Evolutionary conservation across 1,140 invertebrate species (phyloP).

Genomic region (Phenacoccus solenopsis): DNA sequence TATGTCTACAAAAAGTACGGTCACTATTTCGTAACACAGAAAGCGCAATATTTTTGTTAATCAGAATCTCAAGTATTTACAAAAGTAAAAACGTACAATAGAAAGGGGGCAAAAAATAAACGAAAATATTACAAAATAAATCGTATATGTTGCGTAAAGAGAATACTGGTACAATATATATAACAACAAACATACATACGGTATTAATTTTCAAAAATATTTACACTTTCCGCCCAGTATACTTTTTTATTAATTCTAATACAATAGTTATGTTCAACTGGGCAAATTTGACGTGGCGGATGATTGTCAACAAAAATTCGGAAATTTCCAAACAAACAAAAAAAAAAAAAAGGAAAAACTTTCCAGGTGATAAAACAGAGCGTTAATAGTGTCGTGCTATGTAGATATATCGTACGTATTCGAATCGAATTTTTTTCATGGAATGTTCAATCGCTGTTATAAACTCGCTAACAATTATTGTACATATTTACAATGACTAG

Average conservation of each 20-base stretch:
- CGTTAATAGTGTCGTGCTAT: too few species aligned
- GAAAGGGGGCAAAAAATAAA: neutral
- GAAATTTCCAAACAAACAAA: neutral
- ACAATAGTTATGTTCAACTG: too few species aligned
- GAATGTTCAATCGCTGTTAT: neutral
- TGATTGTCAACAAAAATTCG: neutral
- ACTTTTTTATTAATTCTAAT: too few species aligned
- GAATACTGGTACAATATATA: neutral
- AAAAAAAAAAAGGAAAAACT: too few species aligned
- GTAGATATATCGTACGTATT: too few species aligned
- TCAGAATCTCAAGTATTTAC: neutral
- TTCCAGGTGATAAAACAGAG: too few species aligned
- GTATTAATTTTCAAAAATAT: too few species aligned
- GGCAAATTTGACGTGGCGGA: neutral
- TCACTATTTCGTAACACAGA: neutral
- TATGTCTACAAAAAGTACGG: neutral
- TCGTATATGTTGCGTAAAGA: neutral
- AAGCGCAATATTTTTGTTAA: neutral
- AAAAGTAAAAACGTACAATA: neutral
- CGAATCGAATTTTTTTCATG: neutral
- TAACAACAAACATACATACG: too few species aligned
- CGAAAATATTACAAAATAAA: neutral
- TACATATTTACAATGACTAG: slow-evolving; percentile 3
- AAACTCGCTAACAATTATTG: neutral
- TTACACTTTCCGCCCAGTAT: too few species aligned